Base-by-base conservation (phyloP, 2,888 invertebrate species). In the Eupithecia subfuscata region DNA sequence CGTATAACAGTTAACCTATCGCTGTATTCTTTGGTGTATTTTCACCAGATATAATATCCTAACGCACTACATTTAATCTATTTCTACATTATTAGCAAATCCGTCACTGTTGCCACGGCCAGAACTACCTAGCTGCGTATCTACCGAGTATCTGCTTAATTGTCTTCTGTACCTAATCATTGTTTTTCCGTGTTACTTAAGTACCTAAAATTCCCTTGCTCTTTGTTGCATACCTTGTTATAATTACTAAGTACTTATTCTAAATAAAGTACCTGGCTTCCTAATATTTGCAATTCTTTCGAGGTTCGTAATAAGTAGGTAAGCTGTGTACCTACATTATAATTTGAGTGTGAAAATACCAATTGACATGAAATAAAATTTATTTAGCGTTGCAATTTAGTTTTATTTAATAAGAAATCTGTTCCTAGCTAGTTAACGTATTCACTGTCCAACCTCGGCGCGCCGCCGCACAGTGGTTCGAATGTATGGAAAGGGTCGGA, bases 301-400 rank as follows among this genome's bases (percentile, higher is more conserved):
- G 84, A 87, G 84, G 86, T 87, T 80, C 71, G 78, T 70, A 76
- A 74, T 64, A 78, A 12, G 34, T 18, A 34, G 34, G 70, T 80
- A 80, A 80, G 78, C 78, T 83, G 79, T 82, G 78, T 80, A 82
- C 60, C 60, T 60, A 60, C 83, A 87, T 87, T 90, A 84, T 87
- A 87, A 85, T 89, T 90, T 90, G 90, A 89, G 90, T 90, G 90
- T 90, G 90, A 88, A 90, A 89, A 87, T 87, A 86, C 87, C 86
- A 88, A 90, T 90, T 90, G 90, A 90, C 89, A 90, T 89, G 88
- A 89, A 91, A 91, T 91, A 90, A 90, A 91, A 89, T 90, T 89
- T 91, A 91, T 91, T 91, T 90, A 90, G 91, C 91, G 91, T 91
- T 91, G 86, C 85, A 86, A 86, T 85, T 83, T 85, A 81, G 85